Conservation (phyloP, 1,140 invertebrate species). For the Drosophila pruinosa region DNA sequence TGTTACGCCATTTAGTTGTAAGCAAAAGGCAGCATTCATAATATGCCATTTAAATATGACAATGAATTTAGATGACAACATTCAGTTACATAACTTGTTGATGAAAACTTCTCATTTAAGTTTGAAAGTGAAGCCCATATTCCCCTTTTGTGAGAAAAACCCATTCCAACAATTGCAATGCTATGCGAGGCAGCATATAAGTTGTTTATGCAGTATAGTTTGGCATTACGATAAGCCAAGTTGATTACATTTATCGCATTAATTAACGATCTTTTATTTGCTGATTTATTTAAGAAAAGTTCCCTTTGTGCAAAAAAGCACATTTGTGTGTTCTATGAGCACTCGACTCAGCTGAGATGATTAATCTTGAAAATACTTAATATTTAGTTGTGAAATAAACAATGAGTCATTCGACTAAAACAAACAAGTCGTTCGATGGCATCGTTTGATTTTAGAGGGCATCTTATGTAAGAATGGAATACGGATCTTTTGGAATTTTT, state of each 20-base stretch:
- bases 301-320: background rate
- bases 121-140: background rate
- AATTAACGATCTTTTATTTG: background rate
- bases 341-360: background rate
- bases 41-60: too few relatives aligned
- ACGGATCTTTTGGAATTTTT: background rate
- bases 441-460: background rate
- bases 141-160: background rate
- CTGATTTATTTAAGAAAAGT: background rate
- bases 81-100: too few relatives aligned
- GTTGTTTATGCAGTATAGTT: background rate
- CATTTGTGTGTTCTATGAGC: background rate
- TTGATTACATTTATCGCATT: background rate
- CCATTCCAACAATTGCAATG: background rate
- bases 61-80: too few relatives aligned
- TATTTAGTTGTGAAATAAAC: conserved; percentile 17
- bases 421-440: background rate
- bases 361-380: background rate
- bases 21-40: too few relatives aligned
- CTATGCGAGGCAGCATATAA: background rate
- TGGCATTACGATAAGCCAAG: background rate
- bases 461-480: background rate
- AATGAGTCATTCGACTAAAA: conserved; percentile 6
- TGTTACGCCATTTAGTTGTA: too few relatives aligned
- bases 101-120: too few relatives aligned